A percentile compares a stretch with the other conserved stretches of the same genome.
phyloP scores from a whole-genome alignment of 1,140 invertebrate genomes.

The Drosophila micromelanica region DNA sequence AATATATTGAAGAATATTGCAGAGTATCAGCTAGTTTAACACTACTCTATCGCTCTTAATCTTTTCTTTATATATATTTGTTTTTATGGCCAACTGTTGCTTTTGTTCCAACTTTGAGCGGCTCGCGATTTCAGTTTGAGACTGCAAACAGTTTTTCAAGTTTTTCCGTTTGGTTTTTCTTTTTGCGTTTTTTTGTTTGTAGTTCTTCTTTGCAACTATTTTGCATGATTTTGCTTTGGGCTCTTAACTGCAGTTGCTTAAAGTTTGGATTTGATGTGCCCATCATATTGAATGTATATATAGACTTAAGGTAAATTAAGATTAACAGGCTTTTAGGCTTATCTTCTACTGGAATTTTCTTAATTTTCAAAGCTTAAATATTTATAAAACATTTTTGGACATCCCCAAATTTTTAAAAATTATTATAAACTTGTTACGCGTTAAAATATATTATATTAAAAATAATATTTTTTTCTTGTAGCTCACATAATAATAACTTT shows the following conservation, averaged over 20 bases:
- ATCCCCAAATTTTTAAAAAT: too few relatives aligned
- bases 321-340: too few relatives aligned
- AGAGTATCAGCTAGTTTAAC: background rate
- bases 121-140: constrained; percentile 9
- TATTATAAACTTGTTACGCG: too few relatives aligned
- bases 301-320: too few relatives aligned
- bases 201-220: constrained; percentile 46
- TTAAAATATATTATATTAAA: too few relatives aligned
- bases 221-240: constrained; percentile 45
- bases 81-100: constrained; percentile 31
- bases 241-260: constrained; percentile 40
- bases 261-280: constrained; percentile 41
- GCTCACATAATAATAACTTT: too few relatives aligned
- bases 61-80: background rate
- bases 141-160: constrained; percentile 27
- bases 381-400: too few relatives aligned
- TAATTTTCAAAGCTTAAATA: too few relatives aligned
- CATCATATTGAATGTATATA: constrained; percentile 34
- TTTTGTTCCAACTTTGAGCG: constrained; percentile 17
- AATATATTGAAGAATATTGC: too few relatives aligned
- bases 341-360: too few relatives aligned
- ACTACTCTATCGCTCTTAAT: background rate
- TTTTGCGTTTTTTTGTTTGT: background rate
- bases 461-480: too few relatives aligned
- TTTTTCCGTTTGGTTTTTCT: constrained; percentile 18